These are phyloP conservation scores for Drosophila merina DNA, from an alignment of 2,888 invertebrate species.

Conservation along the genomic window DNA sequence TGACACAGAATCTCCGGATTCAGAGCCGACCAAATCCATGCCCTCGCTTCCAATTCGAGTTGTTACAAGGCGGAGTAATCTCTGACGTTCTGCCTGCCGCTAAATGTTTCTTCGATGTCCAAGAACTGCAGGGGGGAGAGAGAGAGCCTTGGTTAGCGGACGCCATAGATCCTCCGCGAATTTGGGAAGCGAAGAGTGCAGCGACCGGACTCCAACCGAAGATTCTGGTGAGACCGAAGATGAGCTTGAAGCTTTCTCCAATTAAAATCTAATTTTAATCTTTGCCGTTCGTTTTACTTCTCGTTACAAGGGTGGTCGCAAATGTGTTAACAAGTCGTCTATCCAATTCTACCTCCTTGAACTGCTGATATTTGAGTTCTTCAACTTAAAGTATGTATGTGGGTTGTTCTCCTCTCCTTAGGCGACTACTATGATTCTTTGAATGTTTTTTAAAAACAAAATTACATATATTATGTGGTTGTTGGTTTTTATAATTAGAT, in stretches of 20 bases:
- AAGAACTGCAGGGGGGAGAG: constrained; percentile 55
- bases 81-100: constrained; percentile 44
- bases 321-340: constrained; percentile 24
- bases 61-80: constrained; percentile 18
- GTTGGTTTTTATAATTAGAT: constrained; percentile 81
- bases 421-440: constrained; percentile 65
- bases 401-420: constrained; percentile 35
- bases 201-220: constrained; percentile 1
- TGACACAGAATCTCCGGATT: constrained; percentile 7
- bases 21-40: constrained; percentile 12
- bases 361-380: constrained; percentile 71
- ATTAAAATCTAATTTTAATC: constrained; percentile 62
- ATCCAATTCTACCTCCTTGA: constrained; percentile 25
- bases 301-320: constrained; percentile 38
- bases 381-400: constrained; percentile 76
- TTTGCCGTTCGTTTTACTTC: constrained; percentile 32
- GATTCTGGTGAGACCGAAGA: constrained; percentile 11
- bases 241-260: constrained; percentile 45
- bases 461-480: constrained; percentile 80
- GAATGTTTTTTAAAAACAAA: constrained; percentile 84
- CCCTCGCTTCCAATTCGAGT: constrained; percentile 9
- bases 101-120: constrained; percentile 36
- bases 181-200: background rate
- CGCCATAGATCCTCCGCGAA: constrained; percentile 18
- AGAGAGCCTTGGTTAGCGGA: constrained; percentile 56